Conservation (phyloP, 1,140 invertebrate genomes). For the Acromyrmex charruanus region DNA sequence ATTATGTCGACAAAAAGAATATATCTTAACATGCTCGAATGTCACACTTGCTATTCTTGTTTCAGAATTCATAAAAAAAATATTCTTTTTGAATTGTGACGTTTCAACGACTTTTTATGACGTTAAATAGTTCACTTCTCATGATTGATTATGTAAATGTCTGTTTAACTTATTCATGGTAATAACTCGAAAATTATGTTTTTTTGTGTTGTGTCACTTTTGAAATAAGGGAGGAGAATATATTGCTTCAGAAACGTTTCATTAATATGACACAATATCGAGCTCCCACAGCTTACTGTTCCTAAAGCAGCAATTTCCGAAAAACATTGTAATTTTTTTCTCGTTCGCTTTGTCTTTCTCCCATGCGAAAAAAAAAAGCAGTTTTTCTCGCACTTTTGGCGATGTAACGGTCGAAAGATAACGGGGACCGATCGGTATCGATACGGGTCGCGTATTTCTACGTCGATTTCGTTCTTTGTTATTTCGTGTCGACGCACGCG, state of each 20-base stretch:
- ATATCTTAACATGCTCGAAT: too few species aligned
- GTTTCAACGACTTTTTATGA: neutral
- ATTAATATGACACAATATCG: neutral
- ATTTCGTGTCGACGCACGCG: slow-evolving; percentile 56
- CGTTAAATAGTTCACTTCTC: too few species aligned
- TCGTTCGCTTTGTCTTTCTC: neutral
- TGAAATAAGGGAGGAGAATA: too few species aligned
- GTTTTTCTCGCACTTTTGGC: slow-evolving; percentile 2
- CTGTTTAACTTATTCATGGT: too few species aligned
- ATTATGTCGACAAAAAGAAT: too few species aligned
- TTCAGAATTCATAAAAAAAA: too few species aligned
- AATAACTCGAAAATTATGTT: too few species aligned
- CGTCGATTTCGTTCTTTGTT: slow-evolving; percentile 61
- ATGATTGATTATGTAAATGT: too few species aligned
- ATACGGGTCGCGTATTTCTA: slow-evolving; percentile 57
- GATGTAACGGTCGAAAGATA: slow-evolving; percentile 52
- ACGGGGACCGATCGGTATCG: slow-evolving; percentile 50
- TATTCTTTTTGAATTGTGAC: too few species aligned
- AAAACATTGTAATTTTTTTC: neutral
- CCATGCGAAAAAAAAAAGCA: slow-evolving; percentile 8
- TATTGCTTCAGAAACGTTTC: neutral
- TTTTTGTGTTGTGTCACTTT: too few species aligned
- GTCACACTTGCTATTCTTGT: too few species aligned
- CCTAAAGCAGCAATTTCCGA: neutral
- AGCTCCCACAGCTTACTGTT: neutral